These are phyloP conservation scores for Acanthoscelides obtectus DNA, from an alignment of 2,888 invertebrate genomes.

Conservation along the genomic window DNA sequence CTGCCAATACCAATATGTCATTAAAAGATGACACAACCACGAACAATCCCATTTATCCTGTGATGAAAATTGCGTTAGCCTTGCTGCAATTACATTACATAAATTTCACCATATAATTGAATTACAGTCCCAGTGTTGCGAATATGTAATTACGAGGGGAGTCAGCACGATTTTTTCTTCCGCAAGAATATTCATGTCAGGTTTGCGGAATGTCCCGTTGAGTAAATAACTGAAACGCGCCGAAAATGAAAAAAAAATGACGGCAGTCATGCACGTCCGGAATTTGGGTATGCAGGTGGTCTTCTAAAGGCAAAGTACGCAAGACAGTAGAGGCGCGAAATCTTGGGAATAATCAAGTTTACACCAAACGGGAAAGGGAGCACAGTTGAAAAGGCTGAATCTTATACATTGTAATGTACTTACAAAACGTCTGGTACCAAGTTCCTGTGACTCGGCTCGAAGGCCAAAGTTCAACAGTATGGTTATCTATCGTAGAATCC, in stretches of 20 bases:
- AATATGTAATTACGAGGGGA: constrained; percentile 19
- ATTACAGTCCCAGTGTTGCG: constrained; percentile 24
- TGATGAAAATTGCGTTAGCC: constrained; percentile 32
- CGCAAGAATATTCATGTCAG: not conserved
- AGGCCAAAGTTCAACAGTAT: too few relatives aligned
- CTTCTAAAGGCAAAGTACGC: not conserved
- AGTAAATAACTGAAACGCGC: not conserved
- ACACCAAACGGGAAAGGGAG: too few relatives aligned
- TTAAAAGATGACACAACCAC: constrained; percentile 31
- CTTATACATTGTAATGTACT: too few relatives aligned
- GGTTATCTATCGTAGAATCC: too few relatives aligned
- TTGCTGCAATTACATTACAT: constrained; percentile 30
- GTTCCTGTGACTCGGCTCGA: too few relatives aligned
- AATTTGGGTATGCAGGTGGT: not conserved
- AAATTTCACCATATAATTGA: constrained; percentile 29
- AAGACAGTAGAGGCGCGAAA: too few relatives aligned
- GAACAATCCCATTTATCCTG: constrained; percentile 28
- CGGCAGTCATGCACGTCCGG: not conserved
- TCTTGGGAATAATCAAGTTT: too few relatives aligned
- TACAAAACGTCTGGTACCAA: too few relatives aligned
- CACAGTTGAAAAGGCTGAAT: too few relatives aligned
- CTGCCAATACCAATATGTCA: constrained; percentile 25
- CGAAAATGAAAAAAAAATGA: not conserved
- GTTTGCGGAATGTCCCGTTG: not conserved
- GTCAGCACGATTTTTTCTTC: constrained; percentile 3